Evolutionary conservation across 2,888 invertebrate genomes (phyloP).

Genomic region (Ennomos erosarius): DNA sequence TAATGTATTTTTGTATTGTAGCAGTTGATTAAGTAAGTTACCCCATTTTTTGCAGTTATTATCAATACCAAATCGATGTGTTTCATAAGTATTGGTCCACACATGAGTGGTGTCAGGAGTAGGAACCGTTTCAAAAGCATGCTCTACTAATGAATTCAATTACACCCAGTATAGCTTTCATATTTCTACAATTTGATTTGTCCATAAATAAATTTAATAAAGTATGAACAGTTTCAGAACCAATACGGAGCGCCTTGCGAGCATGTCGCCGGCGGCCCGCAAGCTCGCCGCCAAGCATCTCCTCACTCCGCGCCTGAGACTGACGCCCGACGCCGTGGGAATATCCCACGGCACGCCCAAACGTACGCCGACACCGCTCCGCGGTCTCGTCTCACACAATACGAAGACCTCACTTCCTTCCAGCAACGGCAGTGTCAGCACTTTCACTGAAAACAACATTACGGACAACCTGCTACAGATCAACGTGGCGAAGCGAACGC

Average conservation of each 20-base stretch:
- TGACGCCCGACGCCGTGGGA: constrained; percentile 72
- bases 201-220: no score
- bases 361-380: constrained; percentile 50
- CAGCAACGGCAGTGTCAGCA: constrained; percentile 37
- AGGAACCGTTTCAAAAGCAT: no score
- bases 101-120: no score
- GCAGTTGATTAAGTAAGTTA: no score
- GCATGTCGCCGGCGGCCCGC: constrained; percentile 98
- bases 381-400: constrained; percentile 58
- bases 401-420: constrained; percentile 31
- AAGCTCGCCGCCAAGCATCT: constrained; percentile 90
- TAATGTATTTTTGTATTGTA: no score
- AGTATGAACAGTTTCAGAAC: constrained; percentile 72
- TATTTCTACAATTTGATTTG: no score
- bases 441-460: constrained; percentile 75
- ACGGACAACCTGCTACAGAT: constrained; percentile 96
- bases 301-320: constrained; percentile 74
- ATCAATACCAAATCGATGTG: no score
- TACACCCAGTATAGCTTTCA: no score
- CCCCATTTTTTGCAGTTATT: no score
- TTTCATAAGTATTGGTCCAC: no score
- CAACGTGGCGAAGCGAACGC: constrained; percentile 88
- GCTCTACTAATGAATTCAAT: no score
- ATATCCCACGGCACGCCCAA: constrained; percentile 65
- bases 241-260: constrained; percentile 91